These are phyloP conservation scores for Parthenolecanium corni DNA, from an alignment of 2,888 invertebrate species.

Conservation along the genomic window DNA sequence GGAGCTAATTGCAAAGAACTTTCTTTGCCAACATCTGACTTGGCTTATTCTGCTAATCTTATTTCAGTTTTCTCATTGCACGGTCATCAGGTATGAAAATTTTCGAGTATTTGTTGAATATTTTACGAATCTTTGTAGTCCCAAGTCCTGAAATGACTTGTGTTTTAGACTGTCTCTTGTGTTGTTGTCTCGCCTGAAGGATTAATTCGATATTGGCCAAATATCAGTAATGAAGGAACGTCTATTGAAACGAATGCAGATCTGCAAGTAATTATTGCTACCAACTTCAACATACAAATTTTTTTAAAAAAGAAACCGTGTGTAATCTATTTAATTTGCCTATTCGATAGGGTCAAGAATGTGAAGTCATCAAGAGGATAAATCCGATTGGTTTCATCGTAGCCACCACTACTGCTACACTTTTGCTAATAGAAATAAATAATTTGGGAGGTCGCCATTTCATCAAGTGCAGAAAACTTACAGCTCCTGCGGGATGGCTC, in stretches of 20 bases:
- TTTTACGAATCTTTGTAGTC: background rate
- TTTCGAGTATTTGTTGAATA: background rate
- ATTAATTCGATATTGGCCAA: conserved; percentile 83
- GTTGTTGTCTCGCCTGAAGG: conserved; percentile 91
- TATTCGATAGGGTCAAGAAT: conserved; percentile 57
- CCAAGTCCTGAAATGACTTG: background rate
- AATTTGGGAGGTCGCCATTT: conserved; percentile 53
- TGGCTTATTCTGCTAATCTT: conserved; percentile 78
- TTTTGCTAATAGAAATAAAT: conserved; percentile 51
- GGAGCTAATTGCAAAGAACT: conserved; percentile 66
- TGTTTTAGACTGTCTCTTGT: conserved; percentile 58
- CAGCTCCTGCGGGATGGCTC: conserved; percentile 68
- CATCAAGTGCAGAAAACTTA: conserved; percentile 54
- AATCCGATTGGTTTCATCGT: conserved; percentile 65
- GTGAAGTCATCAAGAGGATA: conserved; percentile 57
- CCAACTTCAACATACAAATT: too few relatives aligned
- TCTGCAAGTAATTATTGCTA: conserved; percentile 46
- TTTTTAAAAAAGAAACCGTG: too few relatives aligned
- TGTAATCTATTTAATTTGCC: background rate
- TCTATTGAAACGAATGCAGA: conserved; percentile 75
- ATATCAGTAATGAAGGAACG: conserved; percentile 73
- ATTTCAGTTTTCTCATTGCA: conserved; percentile 54
- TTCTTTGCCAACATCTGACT: conserved; percentile 78
- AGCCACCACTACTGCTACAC: conserved; percentile 80
- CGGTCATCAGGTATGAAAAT: conserved; percentile 42